Base-by-base conservation (phyloP, 2,888 invertebrate genomes). In the Athalia rosae region DNA sequence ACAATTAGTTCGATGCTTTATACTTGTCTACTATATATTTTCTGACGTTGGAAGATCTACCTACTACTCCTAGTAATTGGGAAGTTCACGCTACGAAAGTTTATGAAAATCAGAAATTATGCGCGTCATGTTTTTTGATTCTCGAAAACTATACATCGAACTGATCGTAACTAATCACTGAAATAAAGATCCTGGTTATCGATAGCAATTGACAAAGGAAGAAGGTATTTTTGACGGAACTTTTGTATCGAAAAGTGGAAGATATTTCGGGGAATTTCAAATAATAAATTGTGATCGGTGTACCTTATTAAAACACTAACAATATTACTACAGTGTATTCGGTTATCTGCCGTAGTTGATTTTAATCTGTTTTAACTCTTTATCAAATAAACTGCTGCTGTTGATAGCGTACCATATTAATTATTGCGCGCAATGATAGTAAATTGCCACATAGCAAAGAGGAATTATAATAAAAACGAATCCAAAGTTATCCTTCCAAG, bases 191-290 rank as follows among this genome's bases (percentile, higher is more conserved):
- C 78, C 83, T 83, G 81, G 81, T 77, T 84, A 83, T 80, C 82
- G 80, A 77, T 80, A 81, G 81, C 81, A 82, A 83, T 82, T 80
- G 81, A 82, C 80, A 83, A 81, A 83, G 83, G 82, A 83, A 83
- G 83, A 82, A 85, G n/a, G n/a, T 85, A 86, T 85, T 86, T 86
- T 86, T 84, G 85, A 87, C 82, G 84, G 84, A 82, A 84, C 80
- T 86, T 86, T 86, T 86, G 82, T 86, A 86, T 84, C 79, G 84
- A 83, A 78, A 79, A 81, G 79, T 80, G 81, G 81, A 78, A 80
- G 79, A 83, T 79, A 82, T 84, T 83, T 81, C 79, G 78, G 79
- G 79, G 80, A 80, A 81, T 80, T 82, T 80, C 78, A 80, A 79
- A 80, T 81, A 80, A 81, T 85, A 83, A 83, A 86, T 84, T 85